Evolutionary conservation across 2,113 vertebrate genomes (phyloP), one percentile per base, ranked within the genome.

Genomic region (Hiodon tergisus): DNA sequence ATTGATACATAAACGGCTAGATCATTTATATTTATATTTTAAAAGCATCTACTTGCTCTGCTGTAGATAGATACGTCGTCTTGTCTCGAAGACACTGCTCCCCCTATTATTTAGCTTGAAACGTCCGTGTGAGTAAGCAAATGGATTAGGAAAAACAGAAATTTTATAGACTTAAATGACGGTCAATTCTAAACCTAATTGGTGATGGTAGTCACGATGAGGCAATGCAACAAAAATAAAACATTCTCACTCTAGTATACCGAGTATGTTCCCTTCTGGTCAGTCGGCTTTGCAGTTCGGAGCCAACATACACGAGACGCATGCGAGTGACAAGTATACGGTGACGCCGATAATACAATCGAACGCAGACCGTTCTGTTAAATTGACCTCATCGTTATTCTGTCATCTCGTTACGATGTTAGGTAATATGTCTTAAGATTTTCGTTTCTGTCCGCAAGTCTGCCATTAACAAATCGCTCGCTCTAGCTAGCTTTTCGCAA

Each of bases 401-500:
- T 66, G 48, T 11, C 9, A 48, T 66, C 48, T 66, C 8, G 2
- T 47, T 10, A 66, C 4, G 59, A 47, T 66, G 63, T 47, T 52
- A 46, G 53, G 16, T 10, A 14, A 17, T 7, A 57, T n/a, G 46
- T 10, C 16, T 7, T 55, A 11, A 71, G 7, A 57, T 53, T 68
- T 68, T 67, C 58, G 52, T 50, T 68, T 67, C 54, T 51, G 63
- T 69, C 51, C 68, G 68, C 66, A 53, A 50, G n/a, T 68, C 66
- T 62, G 48, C 59, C 50, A 47, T 50, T 47, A 68, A 62, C 16
- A 50, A 72, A 50, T 48, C 47, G 74, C 71, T 77, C 79, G 72
- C 77, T 67, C 77, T 77, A 83, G 83, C 80, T 81, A 85, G 76
- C 81, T 78, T 85, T 78, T 69, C 79, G 78, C 74, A 74, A 85